Evolutionary conservation across 2,113 vertebrate species (phyloP).

Genomic region (Zosterops borbonicus): DNA sequence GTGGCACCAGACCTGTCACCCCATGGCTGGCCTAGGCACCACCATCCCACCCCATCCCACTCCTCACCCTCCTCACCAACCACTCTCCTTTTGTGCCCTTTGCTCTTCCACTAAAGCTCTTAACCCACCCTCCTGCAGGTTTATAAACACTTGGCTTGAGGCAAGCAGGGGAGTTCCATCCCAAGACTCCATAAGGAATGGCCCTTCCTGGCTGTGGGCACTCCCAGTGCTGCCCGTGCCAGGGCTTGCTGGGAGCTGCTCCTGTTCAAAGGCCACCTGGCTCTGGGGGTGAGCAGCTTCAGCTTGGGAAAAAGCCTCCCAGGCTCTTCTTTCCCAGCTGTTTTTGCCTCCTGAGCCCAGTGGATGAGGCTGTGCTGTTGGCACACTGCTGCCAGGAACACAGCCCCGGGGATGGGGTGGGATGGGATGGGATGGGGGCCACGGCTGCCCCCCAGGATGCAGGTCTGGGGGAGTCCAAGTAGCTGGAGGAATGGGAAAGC

Average conservation of each 20-base stretch:
- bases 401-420: background rate
- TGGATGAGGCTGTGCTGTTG: background rate
- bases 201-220: background rate
- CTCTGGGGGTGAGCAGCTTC: background rate
- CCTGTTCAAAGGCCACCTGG: conserved; percentile 25
- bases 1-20: background rate
- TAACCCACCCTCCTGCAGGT: fast-evolving
- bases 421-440: background rate
- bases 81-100: background rate
- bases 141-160: fast-evolving
- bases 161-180: background rate
- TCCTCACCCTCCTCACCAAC: background rate
- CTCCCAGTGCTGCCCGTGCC: background rate
- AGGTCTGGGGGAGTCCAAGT: background rate
- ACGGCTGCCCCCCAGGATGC: fast-evolving
- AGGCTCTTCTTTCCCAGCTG: conserved; percentile 17
- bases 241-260: background rate
- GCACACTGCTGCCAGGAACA: background rate
- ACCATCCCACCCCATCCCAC: background rate
- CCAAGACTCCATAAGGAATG: fast-evolving
- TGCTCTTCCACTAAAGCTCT: background rate
- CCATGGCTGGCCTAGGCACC: background rate
- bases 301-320: conserved; percentile 20
- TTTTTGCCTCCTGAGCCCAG: background rate
- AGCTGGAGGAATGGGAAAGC: background rate